These are phyloP conservation scores for Ephydatia muelleri DNA, from an alignment of 37 sponge, comb jelly and placozoan genomes.

Conservation along the genomic window DNA sequence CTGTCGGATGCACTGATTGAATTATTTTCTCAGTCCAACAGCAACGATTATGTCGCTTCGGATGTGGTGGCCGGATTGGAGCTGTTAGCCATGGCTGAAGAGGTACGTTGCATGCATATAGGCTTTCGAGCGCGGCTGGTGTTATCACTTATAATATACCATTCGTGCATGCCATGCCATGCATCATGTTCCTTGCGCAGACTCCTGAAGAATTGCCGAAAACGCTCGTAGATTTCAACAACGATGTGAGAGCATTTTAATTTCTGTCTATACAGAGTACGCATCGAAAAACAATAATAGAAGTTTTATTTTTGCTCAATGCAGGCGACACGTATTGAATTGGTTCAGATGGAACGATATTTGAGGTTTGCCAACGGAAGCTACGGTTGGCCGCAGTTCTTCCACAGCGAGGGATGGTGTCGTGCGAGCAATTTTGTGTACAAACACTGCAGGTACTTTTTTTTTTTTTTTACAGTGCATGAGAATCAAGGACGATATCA, in stretches of 20 bases:
- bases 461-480: no score
- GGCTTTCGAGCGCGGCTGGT: not conserved
- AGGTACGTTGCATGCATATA: not conserved
- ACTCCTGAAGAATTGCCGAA: not conserved
- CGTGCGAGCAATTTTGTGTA: not conserved
- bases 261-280: not conserved
- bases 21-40: conserved; percentile 48
- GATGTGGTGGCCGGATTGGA: conserved; percentile 71
- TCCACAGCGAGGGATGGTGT: conserved; percentile 21
- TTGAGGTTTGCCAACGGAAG: conserved; percentile 53
- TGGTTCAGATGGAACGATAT: conserved; percentile 38
- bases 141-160: not conserved
- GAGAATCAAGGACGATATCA: no score
- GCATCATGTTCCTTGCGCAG: no score
- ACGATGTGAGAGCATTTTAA: not conserved
- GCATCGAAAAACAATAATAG: not conserved
- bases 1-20: conserved; percentile 46
- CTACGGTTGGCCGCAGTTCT: conserved; percentile 58
- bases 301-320: not conserved
- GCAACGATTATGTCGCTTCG: conserved; percentile 63
- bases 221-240: conserved; percentile 12
- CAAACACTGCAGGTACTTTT: no score
- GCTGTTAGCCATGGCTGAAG: conserved; percentile 32
- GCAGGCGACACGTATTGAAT: conserved; percentile 22
- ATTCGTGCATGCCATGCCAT: no score